These are phyloP conservation scores for Protonibea diacanthus DNA, from an alignment of 2,797 vertebrate species.

Conservation along the genomic window DNA sequence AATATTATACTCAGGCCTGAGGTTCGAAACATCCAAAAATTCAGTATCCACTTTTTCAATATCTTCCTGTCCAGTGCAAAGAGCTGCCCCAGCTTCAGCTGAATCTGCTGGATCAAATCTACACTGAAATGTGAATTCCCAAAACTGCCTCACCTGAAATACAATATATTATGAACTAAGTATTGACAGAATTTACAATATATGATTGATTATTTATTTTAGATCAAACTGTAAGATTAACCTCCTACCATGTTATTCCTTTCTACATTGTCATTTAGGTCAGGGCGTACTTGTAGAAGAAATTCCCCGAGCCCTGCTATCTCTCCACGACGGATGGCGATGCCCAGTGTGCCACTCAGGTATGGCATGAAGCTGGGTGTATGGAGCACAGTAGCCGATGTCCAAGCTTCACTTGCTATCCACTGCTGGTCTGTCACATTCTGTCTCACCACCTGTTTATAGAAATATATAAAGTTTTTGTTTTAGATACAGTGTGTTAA, in stretches of 20 bases:
- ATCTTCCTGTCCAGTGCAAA: slow-evolving; percentile 73
- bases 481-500: neutral
- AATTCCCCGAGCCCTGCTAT: slow-evolving; percentile 17
- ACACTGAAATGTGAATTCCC: slow-evolving; percentile 76
- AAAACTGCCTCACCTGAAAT: slow-evolving; percentile 71
- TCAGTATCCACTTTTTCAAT: slow-evolving; percentile 47
- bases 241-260: slow-evolving; percentile 50
- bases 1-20: slow-evolving; percentile 71
- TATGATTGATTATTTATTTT: neutral
- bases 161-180: neutral
- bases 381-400: slow-evolving; percentile 61
- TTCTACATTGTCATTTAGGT: slow-evolving; percentile 17
- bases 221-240: neutral
- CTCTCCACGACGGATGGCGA: slow-evolving; percentile 78
- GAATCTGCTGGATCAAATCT: slow-evolving; percentile 51
- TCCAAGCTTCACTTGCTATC: slow-evolving; percentile 72
- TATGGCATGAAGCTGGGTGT: slow-evolving; percentile 57
- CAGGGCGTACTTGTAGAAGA: slow-evolving; percentile 23
- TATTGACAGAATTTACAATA: neutral
- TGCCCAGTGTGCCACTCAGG: slow-evolving; percentile 68
- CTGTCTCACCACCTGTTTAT: slow-evolving; percentile 65
- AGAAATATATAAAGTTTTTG: neutral
- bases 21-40: slow-evolving; percentile 74
- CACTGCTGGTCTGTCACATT: slow-evolving; percentile 37
- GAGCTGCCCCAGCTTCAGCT: slow-evolving; percentile 25